Evolutionary conservation across 2,888 invertebrate species (phyloP).

Genomic region (Cistogaster globosa): DNA sequence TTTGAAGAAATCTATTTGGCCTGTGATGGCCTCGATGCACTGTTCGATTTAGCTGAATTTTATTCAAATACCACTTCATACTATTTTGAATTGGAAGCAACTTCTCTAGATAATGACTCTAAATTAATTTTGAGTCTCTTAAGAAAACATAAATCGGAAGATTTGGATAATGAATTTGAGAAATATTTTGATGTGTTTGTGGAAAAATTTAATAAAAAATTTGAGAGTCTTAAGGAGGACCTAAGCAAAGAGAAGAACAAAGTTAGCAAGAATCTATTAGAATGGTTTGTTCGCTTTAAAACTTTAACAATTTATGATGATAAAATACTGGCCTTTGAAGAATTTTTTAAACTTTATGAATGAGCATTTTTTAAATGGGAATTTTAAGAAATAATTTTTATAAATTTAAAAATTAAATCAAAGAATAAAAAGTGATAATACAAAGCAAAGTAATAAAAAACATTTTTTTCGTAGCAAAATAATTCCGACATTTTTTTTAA

Average conservation of each 20-base stretch:
- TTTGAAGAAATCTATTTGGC: constrained; percentile 43
- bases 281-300: constrained; percentile 41
- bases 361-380: neutral
- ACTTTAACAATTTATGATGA: constrained; percentile 37
- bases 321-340: constrained; percentile 44
- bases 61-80: constrained; percentile 66
- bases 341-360: constrained; percentile 41
- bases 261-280: constrained; percentile 12
- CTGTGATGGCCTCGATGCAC: constrained; percentile 39
- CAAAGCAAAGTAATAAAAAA: too few species aligned
- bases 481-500: too few species aligned
- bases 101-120: constrained; percentile 22
- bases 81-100: constrained; percentile 43
- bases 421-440: neutral
- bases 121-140: constrained; percentile 34
- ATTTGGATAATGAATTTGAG: constrained; percentile 63
- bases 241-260: constrained; percentile 17
- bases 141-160: constrained; percentile 59
- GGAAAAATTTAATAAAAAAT: constrained; percentile 36
- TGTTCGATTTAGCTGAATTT: constrained; percentile 59
- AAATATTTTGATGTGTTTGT: constrained; percentile 54
- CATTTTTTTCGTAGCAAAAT: too few species aligned
- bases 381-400: neutral
- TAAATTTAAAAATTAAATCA: neutral
- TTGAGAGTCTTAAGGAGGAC: constrained; percentile 33